Conservation (phyloP, 2,797 vertebrate genomes). For the Adelosebastes latens region DNA sequence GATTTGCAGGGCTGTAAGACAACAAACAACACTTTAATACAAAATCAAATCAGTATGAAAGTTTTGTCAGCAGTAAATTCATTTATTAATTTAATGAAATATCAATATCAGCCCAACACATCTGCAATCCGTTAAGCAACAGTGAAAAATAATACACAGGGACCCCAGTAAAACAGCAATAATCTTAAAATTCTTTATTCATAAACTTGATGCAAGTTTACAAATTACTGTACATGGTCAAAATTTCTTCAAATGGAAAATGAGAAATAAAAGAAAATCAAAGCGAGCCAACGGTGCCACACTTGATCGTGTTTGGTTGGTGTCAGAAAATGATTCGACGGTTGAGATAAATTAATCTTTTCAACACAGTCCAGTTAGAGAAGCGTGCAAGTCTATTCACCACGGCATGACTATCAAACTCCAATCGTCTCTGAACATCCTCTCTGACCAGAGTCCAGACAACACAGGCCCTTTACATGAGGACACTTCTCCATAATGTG, state of each 20-base stretch:
- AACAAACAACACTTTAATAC: background rate
- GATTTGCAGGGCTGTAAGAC: background rate
- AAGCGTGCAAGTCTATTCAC: slow-evolving; percentile 63
- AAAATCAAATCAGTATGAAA: background rate
- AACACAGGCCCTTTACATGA: background rate
- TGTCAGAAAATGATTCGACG: slow-evolving; percentile 52
- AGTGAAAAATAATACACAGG: background rate
- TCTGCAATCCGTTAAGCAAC: background rate
- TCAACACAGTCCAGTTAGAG: slow-evolving; percentile 68
- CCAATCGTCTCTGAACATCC: slow-evolving; percentile 15
- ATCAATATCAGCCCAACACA: background rate
- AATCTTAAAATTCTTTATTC: slow-evolving; percentile 97
- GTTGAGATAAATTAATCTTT: slow-evolving; percentile 53
- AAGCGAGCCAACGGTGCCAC: slow-evolving; percentile 61
- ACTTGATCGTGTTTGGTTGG: slow-evolving; percentile 47
- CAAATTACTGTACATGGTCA: slow-evolving; percentile 98
- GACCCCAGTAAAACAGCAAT: slow-evolving; percentile 33
- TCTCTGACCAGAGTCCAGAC: slow-evolving; percentile 30
- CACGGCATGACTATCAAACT: slow-evolving; percentile 50
- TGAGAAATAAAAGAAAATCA: slow-evolving; percentile 54
- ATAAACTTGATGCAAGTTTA: slow-evolving; percentile 99
- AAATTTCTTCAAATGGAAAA: slow-evolving; percentile 83
- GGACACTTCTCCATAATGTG: slow-evolving; percentile 8
- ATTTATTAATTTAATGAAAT: slow-evolving; percentile 2
- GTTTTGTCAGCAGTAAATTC: background rate